Evolutionary conservation across 2,888 invertebrate species (phyloP), one percentile per base, ranked within the genome.

Genomic region (Zaprionus lineosus): DNA sequence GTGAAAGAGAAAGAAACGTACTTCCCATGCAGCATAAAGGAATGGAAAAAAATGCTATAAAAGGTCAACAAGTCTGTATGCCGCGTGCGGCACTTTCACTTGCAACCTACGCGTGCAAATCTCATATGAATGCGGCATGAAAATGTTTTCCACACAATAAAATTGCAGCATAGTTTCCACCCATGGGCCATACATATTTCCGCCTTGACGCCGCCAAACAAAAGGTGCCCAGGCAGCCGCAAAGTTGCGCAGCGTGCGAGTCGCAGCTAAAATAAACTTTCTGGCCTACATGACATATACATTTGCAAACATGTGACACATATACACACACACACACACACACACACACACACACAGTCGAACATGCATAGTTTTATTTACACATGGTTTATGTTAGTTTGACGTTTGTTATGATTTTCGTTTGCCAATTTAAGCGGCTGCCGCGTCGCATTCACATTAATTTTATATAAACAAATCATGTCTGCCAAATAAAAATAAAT

Each of bases 71-170:
- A 40, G 60, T 37, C 41, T 11, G 4, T 14, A 34, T 18, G 31
- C 31, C 21, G 39, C 18, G 40, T 4, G 11, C 11, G 26, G 24
- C 8, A 31, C n/a, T 19, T 31, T 16, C 16, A 9, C n/a, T 19
- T 31, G 21, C 16, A 9, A 6, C 9, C 21, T 8, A 15, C 26
- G 36, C 48, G 11, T 31, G 16, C 29, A 31, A 39, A 37, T 65
- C 31, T 29, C 21, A 51, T 34, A 36, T 73, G 69, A 64, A 68
- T 74, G 74, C 55, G 55, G 43, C 60, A 58, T 56, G 57, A 43
- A 51, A 76, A 72, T 64, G 53, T 74, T 81, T 81, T 62, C 57
- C 77, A 62, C 61, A 59, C 77, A 66, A 66, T 62, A 65, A 74
- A 81, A 77, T 62, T 74, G 61, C 74, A 56, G 44, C 57, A 57